phyloP scores from a whole-genome alignment of 2,113 vertebrate species.

The Cervus canadensis region DNA sequence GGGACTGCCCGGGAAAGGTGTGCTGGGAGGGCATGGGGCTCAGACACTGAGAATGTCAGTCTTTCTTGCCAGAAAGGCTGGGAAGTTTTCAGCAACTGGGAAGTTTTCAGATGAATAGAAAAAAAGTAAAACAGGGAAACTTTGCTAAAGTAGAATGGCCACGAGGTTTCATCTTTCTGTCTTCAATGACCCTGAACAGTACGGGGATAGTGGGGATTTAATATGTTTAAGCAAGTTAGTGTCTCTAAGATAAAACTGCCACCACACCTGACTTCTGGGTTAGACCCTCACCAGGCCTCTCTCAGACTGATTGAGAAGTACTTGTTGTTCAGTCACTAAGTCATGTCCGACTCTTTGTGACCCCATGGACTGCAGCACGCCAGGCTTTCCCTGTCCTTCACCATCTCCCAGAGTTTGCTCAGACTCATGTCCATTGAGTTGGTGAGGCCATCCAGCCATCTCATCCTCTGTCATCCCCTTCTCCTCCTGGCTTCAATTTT shows the following conservation, averaged over 20 bases:
- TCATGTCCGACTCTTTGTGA: background rate
- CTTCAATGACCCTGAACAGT: background rate
- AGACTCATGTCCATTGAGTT: background rate
- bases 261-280: background rate
- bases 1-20: background rate
- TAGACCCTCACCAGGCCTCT: rapidly evolving
- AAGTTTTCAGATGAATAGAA: background rate
- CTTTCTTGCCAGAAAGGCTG: background rate
- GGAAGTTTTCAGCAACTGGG: background rate
- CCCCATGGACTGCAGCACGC: background rate
- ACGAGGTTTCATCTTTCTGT: background rate
- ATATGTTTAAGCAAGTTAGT: background rate
- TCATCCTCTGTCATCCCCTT: background rate
- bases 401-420: background rate
- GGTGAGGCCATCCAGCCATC: background rate
- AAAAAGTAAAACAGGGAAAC: background rate
- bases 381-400: background rate
- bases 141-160: background rate
- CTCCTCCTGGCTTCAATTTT: background rate
- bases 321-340: background rate
- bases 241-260: background rate
- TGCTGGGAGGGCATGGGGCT: rapidly evolving
- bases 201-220: rapidly evolving
- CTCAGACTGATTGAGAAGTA: background rate
- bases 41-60: rapidly evolving